phyloP scores from a whole-genome alignment of 2,797 vertebrate species.

The Pantherophis alleghaniensis region DNA sequence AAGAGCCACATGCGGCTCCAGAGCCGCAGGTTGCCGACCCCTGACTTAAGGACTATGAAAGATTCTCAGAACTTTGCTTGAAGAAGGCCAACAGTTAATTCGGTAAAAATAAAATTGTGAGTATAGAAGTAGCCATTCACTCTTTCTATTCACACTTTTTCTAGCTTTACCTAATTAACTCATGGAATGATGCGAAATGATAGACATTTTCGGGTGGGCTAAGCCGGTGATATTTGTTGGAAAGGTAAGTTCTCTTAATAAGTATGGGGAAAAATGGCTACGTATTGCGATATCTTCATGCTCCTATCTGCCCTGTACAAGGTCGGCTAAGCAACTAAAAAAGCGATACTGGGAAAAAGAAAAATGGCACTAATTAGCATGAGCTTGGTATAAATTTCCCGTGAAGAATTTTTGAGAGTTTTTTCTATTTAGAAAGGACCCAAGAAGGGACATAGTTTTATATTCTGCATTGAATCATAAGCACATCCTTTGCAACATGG shows the following conservation, averaged over 20 bases:
- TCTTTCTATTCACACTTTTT: not conserved
- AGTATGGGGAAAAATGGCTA: not conserved
- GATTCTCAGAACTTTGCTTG: not conserved
- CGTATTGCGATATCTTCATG: not conserved
- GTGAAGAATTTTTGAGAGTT: not conserved
- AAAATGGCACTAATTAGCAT: not conserved
- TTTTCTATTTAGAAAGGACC: not conserved
- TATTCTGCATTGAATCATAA: not conserved
- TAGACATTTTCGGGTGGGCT: not conserved
- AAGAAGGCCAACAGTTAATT: not conserved
- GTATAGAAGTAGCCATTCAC: not conserved
- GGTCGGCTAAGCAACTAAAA: not conserved
- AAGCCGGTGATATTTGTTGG: not conserved
- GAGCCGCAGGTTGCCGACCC: too few relatives aligned
- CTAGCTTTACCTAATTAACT: not conserved
- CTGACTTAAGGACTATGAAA: not conserved
- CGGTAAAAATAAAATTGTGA: not conserved
- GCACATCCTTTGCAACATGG: not conserved
- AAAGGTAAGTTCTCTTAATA: not conserved
- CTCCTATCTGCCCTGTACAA: not conserved
- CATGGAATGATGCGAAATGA: not conserved
- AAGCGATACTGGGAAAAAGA: not conserved
- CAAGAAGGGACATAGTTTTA: not conserved
- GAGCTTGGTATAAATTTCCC: not conserved
- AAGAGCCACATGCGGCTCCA: too few relatives aligned